Evolutionary conservation across 2,888 invertebrate species (phyloP).

Genomic region (Alcis repandata): DNA sequence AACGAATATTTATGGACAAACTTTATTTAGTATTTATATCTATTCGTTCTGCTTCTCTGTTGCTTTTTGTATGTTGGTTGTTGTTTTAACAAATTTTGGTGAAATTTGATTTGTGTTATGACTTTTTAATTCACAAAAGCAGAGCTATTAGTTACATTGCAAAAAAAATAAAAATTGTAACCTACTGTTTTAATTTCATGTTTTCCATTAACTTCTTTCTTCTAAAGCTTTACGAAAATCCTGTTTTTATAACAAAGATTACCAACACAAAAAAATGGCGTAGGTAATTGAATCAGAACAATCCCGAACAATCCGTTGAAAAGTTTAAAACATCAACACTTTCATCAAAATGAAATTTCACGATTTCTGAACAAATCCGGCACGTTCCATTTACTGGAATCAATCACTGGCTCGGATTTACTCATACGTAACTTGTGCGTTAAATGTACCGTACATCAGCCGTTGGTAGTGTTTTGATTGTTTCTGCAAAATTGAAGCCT

Average conservation of each 20-base stretch:
- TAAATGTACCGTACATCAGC: constrained; percentile 64
- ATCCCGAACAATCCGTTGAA: constrained; percentile 5
- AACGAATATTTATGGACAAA: too few species aligned
- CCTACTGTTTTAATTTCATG: too few species aligned
- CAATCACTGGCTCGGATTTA: constrained; percentile 63
- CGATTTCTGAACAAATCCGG: constrained; percentile 44
- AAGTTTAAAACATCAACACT: constrained; percentile 16
- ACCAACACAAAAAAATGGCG: background rate
- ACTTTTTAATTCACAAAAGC: too few species aligned
- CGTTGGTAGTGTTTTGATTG: constrained; percentile 52
- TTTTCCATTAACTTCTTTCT: too few species aligned
- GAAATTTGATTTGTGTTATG: too few species aligned
- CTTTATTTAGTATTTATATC: too few species aligned
- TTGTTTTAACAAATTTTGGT: too few species aligned
- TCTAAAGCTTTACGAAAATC: background rate
- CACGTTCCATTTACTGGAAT: constrained; percentile 64
- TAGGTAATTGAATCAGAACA: constrained; percentile 3
- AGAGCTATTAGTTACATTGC: too few species aligned
- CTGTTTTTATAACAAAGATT: background rate
- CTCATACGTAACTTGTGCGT: constrained; percentile 58
- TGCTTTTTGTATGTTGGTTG: too few species aligned
- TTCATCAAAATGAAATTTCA: constrained; percentile 37
- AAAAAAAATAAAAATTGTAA: too few species aligned
- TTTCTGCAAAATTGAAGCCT: background rate
- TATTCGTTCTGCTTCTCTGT: too few species aligned